Percentiles rank a stretch among this genome's conserved stretches.
Conservation (phyloP, 2,888 invertebrate genomes). For the Muscina levida region DNA sequence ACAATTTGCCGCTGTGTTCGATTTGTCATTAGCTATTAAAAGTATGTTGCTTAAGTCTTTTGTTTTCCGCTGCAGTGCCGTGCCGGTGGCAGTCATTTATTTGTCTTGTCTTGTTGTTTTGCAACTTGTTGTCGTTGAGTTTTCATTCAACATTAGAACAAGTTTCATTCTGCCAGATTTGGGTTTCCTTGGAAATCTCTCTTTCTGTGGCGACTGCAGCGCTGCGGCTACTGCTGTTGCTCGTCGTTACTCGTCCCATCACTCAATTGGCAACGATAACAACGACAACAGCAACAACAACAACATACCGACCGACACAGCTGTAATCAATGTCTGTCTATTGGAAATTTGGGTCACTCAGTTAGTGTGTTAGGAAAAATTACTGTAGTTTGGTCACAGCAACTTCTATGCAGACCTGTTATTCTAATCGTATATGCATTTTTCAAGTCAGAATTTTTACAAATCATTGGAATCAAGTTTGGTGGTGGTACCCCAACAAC, state of each 20-base stretch:
- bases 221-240: background rate
- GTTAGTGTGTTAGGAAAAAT: conserved; percentile 61
- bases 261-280: background rate
- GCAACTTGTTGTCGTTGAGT: no score
- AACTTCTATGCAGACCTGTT: conserved; percentile 48
- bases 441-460: conserved; percentile 30
- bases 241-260: background rate
- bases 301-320: background rate
- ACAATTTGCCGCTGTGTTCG: background rate
- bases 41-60: conserved; percentile 28
- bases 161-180: conserved; percentile 51
- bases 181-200: conserved; percentile 55
- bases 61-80: background rate
- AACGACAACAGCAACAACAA: no score
- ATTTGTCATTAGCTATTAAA: conserved; percentile 4
- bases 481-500: conserved; percentile 6
- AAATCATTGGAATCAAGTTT: conserved; percentile 8
- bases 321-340: conserved; percentile 30
- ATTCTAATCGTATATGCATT: conserved; percentile 42
- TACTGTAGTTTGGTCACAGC: conserved; percentile 23
- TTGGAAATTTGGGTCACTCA: conserved; percentile 65
- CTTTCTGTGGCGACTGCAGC: background rate
- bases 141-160: no score
- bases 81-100: background rate
- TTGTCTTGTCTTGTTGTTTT: conserved; percentile 16